These are phyloP conservation scores for Cydia splendana DNA, from an alignment of 1,140 invertebrate species.

Conservation along the genomic window DNA sequence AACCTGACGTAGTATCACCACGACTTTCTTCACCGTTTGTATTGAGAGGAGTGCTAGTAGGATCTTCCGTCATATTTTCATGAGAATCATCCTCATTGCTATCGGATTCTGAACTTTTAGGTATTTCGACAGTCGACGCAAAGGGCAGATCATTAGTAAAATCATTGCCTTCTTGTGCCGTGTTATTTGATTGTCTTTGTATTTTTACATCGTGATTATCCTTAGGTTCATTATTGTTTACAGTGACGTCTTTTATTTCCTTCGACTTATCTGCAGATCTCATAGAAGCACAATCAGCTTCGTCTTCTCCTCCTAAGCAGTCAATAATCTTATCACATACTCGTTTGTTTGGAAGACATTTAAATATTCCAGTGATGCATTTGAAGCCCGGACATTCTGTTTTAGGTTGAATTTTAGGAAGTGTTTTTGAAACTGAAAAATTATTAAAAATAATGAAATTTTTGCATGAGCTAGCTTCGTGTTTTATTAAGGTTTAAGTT, in stretches of 20 bases:
- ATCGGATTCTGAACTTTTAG: slow-evolving; percentile 42
- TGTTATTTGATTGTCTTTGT: slow-evolving; percentile 22
- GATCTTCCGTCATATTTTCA: slow-evolving; percentile 44
- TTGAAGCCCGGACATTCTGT: slow-evolving; percentile 85
- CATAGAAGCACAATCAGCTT: slow-evolving; percentile 81
- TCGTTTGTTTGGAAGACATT: slow-evolving; percentile 83
- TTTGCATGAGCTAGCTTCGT: too few relatives aligned
- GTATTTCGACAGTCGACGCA: slow-evolving; percentile 52
- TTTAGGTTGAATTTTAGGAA: slow-evolving; percentile 78
- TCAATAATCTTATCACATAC: slow-evolving; percentile 87
- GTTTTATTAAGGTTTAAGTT: too few relatives aligned
- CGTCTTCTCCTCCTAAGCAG: slow-evolving; percentile 89
- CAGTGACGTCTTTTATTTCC: slow-evolving; percentile 7
- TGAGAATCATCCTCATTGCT: slow-evolving; percentile 34
- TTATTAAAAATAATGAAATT: not conserved
- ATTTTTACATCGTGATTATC: slow-evolving; percentile 35
- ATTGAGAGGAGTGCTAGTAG: slow-evolving; percentile 21
- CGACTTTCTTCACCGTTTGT: slow-evolving; percentile 29
- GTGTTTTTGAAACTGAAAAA: slow-evolving; percentile 73
- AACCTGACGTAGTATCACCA: slow-evolving; percentile 12
- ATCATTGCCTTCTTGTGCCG: not conserved
- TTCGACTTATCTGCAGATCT: slow-evolving; percentile 38
- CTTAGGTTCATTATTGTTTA: slow-evolving; percentile 1
- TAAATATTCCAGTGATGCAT: slow-evolving; percentile 82
- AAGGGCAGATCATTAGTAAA: slow-evolving; percentile 42